Evolutionary conservation across 2,113 vertebrate species (phyloP), one percentile per base, ranked within the genome.

Genomic region (Scophthalmus maximus): DNA sequence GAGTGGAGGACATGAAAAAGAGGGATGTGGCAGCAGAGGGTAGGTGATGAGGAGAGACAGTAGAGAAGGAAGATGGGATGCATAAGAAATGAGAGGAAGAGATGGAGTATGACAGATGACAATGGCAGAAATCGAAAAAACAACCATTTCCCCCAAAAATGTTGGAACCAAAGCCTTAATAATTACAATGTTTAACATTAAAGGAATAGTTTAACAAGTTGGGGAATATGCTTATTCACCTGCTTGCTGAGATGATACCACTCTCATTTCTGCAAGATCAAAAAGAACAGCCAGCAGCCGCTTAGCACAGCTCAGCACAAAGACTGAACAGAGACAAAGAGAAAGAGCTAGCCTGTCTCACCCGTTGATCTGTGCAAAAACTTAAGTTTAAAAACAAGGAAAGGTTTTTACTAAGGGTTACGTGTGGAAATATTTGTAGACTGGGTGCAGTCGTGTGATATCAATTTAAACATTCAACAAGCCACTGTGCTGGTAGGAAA

Each of bases 1-100:
- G 51, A 71, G 36, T 26, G 47, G n/a, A 46, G 22, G 8, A 42
- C 25, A 30, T 58, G 10, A 9, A 47, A 34, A 23, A 49, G 10
- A 3, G n/a, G 27, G 30, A 44, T 9, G 49, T 66, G 29, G 47
- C 3, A 17, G 26, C 20, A 58, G 53, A 44, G 18, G 3, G 23
- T 5, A 18, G 26, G 9, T n/a, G n/a, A n/a, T n/a, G n/a, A n/a
- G n/a, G n/a, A n/a, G 32, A 18, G 29, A 36, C 36, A 46, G n/a
- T n/a, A n/a, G n/a, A 62, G 17, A 36, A 36, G 34, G 6, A 47
- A 25, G 18, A 53, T n/a, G 30, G 12, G 57, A 57, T 14, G 20
- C 30, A 56, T 49, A 32, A 32, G 10, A 36, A 68, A 64, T 22
- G 26, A 38, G 38, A 46, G 44, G 23, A 52, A 42, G 61, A 72